Percentiles rank a stretch among this genome's conserved stretches.
phyloP scores from a whole-genome alignment of 2,888 invertebrate species.

The Xestia xanthographa region DNA sequence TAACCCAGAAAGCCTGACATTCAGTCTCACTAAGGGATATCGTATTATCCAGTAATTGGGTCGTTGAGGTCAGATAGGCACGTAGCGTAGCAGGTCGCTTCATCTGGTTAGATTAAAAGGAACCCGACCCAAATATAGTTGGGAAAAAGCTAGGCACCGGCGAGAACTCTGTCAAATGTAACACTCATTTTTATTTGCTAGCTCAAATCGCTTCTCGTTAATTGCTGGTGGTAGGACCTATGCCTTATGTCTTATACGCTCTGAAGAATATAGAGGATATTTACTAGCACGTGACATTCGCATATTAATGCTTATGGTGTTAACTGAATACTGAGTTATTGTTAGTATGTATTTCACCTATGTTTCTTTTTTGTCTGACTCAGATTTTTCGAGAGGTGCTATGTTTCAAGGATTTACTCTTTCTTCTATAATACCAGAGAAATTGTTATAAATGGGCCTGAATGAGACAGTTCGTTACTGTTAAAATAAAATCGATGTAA shows the following conservation, averaged over 20 bases:
- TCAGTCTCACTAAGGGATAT: no score
- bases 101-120: no score
- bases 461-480: background rate
- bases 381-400: background rate
- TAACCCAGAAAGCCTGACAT: no score
- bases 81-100: no score
- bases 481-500: background rate
- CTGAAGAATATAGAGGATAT: conserved; percentile 29
- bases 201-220: background rate
- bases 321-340: conserved; percentile 20
- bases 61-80: no score
- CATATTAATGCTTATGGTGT: conserved; percentile 22
- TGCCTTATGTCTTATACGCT: conserved; percentile 2
- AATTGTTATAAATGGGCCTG: background rate
- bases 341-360: background rate
- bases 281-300: conserved; percentile 19
- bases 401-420: background rate
- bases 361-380: background rate
- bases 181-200: background rate
- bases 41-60: no score
- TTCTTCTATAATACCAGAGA: background rate
- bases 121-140: no score
- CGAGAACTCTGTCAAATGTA: background rate
- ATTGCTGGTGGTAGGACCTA: background rate
- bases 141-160: background rate